Evolutionary conservation across 2,113 vertebrate genomes (phyloP).

Genomic region (Dasyornis broadbenti): DNA sequence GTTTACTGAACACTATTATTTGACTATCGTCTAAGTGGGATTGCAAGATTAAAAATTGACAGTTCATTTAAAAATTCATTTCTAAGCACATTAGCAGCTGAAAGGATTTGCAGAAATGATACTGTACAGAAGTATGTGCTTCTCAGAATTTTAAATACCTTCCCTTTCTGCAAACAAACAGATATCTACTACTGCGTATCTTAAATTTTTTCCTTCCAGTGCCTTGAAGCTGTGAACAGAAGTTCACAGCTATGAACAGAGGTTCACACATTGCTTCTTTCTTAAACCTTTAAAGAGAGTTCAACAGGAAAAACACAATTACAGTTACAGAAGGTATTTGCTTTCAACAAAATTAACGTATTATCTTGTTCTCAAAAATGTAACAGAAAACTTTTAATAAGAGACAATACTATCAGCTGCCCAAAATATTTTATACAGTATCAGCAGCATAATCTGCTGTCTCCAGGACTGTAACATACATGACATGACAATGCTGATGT

Average conservation of each 20-base stretch:
- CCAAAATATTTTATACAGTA: not conserved
- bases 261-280: not conserved
- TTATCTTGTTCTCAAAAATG: not conserved
- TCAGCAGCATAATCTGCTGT: not conserved
- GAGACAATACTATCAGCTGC: not conserved
- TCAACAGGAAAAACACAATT: not conserved
- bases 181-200: not conserved
- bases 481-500: not conserved
- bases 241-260: not conserved
- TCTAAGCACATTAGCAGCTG: conserved; percentile 17
- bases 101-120: conserved; percentile 15
- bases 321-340: not conserved
- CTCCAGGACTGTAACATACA: not conserved
- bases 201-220: not conserved
- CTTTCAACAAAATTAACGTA: conserved; percentile 9
- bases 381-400: not conserved
- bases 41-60: conserved; percentile 12
- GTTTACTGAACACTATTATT: not conserved
- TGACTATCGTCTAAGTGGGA: not conserved
- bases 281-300: not conserved
- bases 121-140: not conserved
- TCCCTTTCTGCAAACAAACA: not conserved
- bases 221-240: not conserved
- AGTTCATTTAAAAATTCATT: conserved; percentile 27
- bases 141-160: conserved; percentile 5